phyloP scores from a whole-genome alignment of 2,797 vertebrate species.

The Lepus townsendii region DNA sequence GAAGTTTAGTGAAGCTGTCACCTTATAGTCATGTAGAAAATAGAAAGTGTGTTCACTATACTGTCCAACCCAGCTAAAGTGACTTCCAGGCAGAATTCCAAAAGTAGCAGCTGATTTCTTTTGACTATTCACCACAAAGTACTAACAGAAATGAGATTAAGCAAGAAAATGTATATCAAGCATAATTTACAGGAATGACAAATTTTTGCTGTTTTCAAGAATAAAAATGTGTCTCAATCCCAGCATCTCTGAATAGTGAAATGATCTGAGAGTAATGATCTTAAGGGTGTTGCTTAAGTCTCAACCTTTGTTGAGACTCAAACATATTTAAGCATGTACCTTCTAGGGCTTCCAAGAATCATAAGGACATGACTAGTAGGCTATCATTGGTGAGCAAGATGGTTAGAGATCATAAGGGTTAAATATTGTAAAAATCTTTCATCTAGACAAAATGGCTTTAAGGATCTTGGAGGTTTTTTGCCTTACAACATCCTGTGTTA shows the following conservation, averaged over 20 bases:
- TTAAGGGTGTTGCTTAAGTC: neutral
- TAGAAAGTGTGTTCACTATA: neutral
- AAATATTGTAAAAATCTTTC: slow-evolving; percentile 36
- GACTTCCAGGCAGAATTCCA: neutral
- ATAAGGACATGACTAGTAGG: neutral
- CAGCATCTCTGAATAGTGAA: neutral
- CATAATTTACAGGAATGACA: slow-evolving; percentile 30
- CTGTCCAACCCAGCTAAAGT: neutral
- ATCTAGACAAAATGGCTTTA: neutral
- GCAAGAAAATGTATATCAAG: slow-evolving; percentile 25
- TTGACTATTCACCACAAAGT: neutral
- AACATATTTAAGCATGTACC: neutral
- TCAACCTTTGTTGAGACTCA: neutral
- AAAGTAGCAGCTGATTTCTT: slow-evolving; percentile 43
- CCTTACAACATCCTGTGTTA: neutral
- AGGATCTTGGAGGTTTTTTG: neutral
- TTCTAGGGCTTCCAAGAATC: neutral
- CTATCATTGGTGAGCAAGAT: neutral
- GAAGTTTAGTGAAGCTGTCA: neutral
- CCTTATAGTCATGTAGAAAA: neutral
- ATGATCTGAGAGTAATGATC: neutral
- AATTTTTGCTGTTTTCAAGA: neutral
- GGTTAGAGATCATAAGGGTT: neutral
- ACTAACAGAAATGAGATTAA: slow-evolving; percentile 19
- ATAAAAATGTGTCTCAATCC: neutral